These are phyloP conservation scores for Polydrusus cervinus DNA, from an alignment of 2,888 invertebrate genomes.

Conservation along the genomic window DNA sequence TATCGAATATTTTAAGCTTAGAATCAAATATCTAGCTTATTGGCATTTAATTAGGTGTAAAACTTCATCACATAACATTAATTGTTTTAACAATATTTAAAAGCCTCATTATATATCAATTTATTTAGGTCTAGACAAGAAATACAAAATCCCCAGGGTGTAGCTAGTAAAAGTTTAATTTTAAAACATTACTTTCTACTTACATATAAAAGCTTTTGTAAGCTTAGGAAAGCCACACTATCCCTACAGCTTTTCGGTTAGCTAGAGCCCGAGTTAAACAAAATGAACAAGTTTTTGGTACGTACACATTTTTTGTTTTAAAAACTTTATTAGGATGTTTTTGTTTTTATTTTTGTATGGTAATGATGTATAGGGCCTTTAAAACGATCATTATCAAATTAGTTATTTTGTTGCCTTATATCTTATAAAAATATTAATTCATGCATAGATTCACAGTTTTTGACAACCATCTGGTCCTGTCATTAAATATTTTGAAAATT, in stretches of 20 bases:
- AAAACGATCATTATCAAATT: no score
- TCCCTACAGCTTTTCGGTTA: conserved; percentile 21
- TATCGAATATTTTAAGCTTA: no score
- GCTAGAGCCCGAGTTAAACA: conserved; percentile 13
- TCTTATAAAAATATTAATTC: no score
- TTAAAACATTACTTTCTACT: conserved; percentile 42
- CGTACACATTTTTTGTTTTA: conserved; percentile 7
- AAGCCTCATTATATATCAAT: conserved; percentile 39
- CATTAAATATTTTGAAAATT: no score
- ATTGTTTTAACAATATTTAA: conserved; percentile 2
- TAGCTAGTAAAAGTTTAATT: conserved; percentile 29
- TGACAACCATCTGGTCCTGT: no score
- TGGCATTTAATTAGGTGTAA: no score
- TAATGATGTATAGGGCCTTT: no score
- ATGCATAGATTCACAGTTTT: no score
- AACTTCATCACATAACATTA: no score
- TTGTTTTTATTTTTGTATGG: not conserved
- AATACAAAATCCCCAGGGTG: conserved; percentile 16
- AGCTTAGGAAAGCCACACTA: conserved; percentile 27
- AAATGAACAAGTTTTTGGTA: conserved; percentile 38
- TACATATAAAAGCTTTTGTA: conserved; percentile 40
- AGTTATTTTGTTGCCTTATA: no score
- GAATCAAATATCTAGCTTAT: no score
- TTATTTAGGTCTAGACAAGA: conserved; percentile 18
- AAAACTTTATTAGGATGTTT: no score